Conservation (phyloP, 2,113 vertebrate species). For the Aspidoscelis tigris region DNA sequence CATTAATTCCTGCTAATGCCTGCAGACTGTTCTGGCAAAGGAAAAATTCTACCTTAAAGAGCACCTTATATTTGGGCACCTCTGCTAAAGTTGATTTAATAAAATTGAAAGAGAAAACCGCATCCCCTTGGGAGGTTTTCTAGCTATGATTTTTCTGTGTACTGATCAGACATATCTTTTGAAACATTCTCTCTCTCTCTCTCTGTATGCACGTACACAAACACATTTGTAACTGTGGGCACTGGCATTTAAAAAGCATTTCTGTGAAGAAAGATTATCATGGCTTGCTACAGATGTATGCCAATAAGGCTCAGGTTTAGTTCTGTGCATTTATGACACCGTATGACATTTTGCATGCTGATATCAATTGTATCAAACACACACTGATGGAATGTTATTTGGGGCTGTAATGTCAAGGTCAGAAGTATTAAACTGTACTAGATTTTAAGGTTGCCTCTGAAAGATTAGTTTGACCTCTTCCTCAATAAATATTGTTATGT, state of each 20-base stretch:
- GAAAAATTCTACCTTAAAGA: background rate
- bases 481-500: background rate
- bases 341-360: conserved; percentile 18
- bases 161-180: background rate
- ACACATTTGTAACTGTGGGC: background rate
- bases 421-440: background rate
- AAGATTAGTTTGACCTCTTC: accelerated
- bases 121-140: background rate
- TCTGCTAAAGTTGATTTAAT: background rate
- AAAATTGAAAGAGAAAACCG: background rate
- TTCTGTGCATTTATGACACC: background rate
- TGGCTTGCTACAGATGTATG: background rate
- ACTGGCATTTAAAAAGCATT: conserved; percentile 3
- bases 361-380: background rate
- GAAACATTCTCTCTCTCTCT: background rate
- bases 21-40: background rate
- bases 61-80: background rate
- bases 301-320: background rate
- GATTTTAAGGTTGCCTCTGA: background rate
- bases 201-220: background rate
- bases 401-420: background rate
- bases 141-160: background rate
- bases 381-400: background rate
- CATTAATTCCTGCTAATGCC: background rate
- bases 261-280: background rate